Evolutionary conservation across 2,113 vertebrate species (phyloP).

Genomic region (Thunnus thynnus): DNA sequence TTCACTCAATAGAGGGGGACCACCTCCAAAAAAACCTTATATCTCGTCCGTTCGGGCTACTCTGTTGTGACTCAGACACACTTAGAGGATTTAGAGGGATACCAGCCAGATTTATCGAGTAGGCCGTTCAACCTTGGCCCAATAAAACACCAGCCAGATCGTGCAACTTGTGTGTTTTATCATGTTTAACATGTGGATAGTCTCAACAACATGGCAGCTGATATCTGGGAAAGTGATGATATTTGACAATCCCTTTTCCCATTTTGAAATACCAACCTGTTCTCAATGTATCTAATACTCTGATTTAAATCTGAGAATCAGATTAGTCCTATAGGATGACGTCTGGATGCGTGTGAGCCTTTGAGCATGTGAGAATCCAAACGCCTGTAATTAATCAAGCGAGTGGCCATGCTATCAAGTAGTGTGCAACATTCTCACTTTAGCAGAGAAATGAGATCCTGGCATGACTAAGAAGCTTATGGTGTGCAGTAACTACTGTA

Average conservation of each 20-base stretch:
- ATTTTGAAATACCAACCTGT: not conserved
- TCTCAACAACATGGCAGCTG: slow-evolving; percentile 32
- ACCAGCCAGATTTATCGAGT: slow-evolving; percentile 55
- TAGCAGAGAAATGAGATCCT: slow-evolving; percentile 48
- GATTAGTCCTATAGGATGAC: slow-evolving; percentile 8
- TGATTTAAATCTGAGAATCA: slow-evolving; percentile 35
- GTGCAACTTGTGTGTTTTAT: slow-evolving; percentile 12
- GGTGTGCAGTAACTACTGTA: slow-evolving; percentile 11
- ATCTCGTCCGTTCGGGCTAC: slow-evolving; percentile 34
- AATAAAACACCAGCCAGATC: slow-evolving; percentile 25
- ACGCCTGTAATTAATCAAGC: slow-evolving; percentile 55
- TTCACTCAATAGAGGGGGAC: slow-evolving; percentile 51
- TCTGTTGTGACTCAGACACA: slow-evolving; percentile 44
- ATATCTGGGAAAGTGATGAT: slow-evolving; percentile 19
- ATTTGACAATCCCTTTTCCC: slow-evolving; percentile 21
- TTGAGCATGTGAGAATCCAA: not conserved
- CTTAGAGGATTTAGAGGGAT: slow-evolving; percentile 65
- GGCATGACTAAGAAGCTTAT: slow-evolving; percentile 55
- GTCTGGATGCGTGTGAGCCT: slow-evolving; percentile 6
- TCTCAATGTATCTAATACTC: slow-evolving; percentile 15
- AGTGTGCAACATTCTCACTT: slow-evolving; percentile 53
- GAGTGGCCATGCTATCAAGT: slow-evolving; percentile 32
- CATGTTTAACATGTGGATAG: slow-evolving; percentile 29
- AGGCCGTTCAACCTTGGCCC: slow-evolving; percentile 33
- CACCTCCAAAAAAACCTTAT: slow-evolving; percentile 59